phyloP scores from a whole-genome alignment of 2,113 vertebrate genomes.

The Sprattus sprattus region DNA sequence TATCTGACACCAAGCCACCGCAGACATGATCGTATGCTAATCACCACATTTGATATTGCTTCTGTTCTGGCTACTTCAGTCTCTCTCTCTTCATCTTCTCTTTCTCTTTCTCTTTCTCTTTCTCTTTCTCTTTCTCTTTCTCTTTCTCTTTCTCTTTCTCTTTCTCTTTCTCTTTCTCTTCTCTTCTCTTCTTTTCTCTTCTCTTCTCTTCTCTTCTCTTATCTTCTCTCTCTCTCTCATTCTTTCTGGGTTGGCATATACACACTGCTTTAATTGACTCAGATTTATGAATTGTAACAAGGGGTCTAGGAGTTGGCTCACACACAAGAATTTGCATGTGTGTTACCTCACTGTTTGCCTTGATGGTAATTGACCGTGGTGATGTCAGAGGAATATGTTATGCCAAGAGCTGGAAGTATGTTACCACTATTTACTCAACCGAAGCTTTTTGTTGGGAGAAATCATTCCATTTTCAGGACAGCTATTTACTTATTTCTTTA shows the following conservation, averaged over 20 bases:
- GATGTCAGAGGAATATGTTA: background rate
- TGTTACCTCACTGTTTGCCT: background rate
- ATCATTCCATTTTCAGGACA: background rate
- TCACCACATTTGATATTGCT: constrained; percentile 22
- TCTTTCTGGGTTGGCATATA: background rate
- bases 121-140: too few species aligned
- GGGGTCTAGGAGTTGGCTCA: background rate
- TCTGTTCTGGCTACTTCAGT: background rate
- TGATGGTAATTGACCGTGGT: background rate
- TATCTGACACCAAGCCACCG: constrained; percentile 64
- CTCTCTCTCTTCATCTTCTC: too few species aligned
- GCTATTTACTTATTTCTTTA: background rate
- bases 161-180: too few species aligned
- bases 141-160: background rate
- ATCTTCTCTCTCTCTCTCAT: background rate
- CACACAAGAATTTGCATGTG: background rate
- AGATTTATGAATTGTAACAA: background rate
- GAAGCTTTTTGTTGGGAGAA: too few species aligned
- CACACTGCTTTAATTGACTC: constrained; percentile 57
- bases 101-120: background rate
- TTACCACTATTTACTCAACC: background rate
- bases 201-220: too few species aligned
- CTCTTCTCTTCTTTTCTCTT: background rate
- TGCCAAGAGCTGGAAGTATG: background rate
- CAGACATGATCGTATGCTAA: constrained; percentile 67